Conservation (phyloP, 2,888 invertebrate species). For the Linhomoeus sp. region DNA sequence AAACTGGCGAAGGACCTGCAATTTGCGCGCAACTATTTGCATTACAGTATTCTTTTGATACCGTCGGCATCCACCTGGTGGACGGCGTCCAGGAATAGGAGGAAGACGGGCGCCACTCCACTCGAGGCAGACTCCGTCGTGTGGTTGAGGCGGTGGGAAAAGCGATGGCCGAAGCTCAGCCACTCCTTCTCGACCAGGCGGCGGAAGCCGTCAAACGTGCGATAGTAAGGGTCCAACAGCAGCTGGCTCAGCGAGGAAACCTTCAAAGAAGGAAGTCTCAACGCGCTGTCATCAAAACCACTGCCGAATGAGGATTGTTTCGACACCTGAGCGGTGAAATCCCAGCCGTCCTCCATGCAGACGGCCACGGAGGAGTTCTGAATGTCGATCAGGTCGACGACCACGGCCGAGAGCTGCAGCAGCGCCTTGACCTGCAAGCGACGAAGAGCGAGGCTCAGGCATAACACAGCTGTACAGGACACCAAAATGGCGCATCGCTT, state of each 20-base stretch:
- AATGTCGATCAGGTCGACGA: conserved; percentile 77
- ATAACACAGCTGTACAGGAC: too few relatives aligned
- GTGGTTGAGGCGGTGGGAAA: conserved; percentile 75
- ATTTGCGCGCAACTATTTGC: conserved; percentile 6
- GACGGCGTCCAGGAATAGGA: conserved; percentile 84
- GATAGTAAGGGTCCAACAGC: conserved; percentile 82
- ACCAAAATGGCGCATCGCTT: too few relatives aligned
- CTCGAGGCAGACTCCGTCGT: conserved; percentile 51
- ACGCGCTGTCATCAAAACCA: neutral
- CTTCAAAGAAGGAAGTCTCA: conserved; percentile 11
- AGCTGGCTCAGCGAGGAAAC: conserved; percentile 77
- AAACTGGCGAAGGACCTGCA: conserved; percentile 70
- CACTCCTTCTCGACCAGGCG: conserved; percentile 74
- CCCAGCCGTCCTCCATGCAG: conserved; percentile 90
- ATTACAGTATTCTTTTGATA: neutral
- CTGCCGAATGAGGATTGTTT: too few relatives aligned
- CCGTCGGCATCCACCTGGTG: conserved; percentile 47
- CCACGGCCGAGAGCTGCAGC: conserved; percentile 73
- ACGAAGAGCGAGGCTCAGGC: neutral
- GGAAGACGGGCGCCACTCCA: conserved; percentile 83
- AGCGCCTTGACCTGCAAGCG: conserved; percentile 53
- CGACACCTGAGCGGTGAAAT: conserved; percentile 56
- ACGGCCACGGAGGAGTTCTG: conserved; percentile 87
- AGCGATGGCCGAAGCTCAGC: conserved; percentile 85
- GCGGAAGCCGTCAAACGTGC: conserved; percentile 72